phyloP scores from a whole-genome alignment of 2,797 vertebrate species.

The Rhynchonycteris naso region DNA sequence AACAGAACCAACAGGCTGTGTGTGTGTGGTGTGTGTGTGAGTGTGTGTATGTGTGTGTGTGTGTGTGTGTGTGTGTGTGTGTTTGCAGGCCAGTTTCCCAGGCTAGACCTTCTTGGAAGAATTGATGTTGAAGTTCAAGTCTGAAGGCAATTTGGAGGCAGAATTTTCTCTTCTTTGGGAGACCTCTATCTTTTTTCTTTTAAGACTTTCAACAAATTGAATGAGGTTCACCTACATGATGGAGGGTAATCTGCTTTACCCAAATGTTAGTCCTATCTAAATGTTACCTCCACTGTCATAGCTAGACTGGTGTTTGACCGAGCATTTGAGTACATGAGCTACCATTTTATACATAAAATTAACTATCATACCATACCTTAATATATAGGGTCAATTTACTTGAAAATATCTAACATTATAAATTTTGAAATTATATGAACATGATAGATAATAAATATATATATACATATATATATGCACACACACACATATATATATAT shows the following conservation, averaged over 20 bases:
- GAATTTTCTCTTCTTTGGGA: background rate
- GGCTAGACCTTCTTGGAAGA: background rate
- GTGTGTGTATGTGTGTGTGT: background rate
- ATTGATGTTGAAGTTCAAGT: background rate
- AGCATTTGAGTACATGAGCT: background rate
- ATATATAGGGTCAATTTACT: background rate
- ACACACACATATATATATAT: background rate
- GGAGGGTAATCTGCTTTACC: background rate
- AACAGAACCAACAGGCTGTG: background rate
- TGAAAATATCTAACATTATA: background rate
- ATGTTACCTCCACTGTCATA: background rate
- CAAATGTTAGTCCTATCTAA: background rate
- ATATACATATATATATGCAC: no score
- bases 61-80: background rate
- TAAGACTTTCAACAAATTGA: background rate
- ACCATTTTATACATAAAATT: background rate
- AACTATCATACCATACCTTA: background rate
- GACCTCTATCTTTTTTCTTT: background rate
- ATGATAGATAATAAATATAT: background rate
- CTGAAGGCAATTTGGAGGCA: background rate
- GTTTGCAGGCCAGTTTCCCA: background rate
- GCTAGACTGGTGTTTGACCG: background rate
- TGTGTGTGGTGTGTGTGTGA: no score
- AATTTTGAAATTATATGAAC: conserved; percentile 14
- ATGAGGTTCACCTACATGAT: background rate